Evolutionary conservation across 1,140 invertebrate species (phyloP).

Genomic region (Gryon sp.): DNA sequence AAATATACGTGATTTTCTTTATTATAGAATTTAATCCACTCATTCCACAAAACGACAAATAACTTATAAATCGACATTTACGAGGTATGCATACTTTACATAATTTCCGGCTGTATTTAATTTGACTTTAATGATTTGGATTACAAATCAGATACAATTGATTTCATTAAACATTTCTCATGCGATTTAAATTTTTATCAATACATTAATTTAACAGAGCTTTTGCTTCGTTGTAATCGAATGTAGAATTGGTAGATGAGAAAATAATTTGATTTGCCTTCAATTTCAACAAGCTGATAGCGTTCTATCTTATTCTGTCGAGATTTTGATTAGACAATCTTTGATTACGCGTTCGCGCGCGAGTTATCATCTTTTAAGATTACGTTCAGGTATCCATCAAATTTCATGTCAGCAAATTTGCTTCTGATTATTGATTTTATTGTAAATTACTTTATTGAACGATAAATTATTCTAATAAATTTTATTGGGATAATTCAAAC

Average conservation of each 20-base stretch:
- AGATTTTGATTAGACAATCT: slow-evolving; percentile 56
- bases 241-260: slow-evolving; percentile 52
- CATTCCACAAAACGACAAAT: background rate
- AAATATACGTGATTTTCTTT: slow-evolving; percentile 34
- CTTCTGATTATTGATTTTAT: slow-evolving; percentile 23
- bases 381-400: too few species aligned
- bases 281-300: slow-evolving; percentile 52
- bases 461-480: slow-evolving; percentile 33
- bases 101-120: too few species aligned
- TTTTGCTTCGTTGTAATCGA: slow-evolving; percentile 36
- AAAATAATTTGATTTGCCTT: slow-evolving; percentile 59
- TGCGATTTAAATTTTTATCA: slow-evolving; percentile 35
- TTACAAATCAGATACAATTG: background rate
- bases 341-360: slow-evolving; percentile 46
- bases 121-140: background rate
- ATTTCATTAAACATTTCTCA: background rate
- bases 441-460: slow-evolving; percentile 20
- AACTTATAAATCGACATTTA: slow-evolving; percentile 42
- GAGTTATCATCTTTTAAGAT: slow-evolving; percentile 57
- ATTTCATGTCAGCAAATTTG: background rate
- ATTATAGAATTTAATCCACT: slow-evolving; percentile 37
- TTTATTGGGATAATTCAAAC: too few species aligned
- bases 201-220: slow-evolving; percentile 33
- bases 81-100: background rate
- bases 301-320: slow-evolving; percentile 38